Percentiles rank a stretch among this genome's conserved stretches.
Evolutionary conservation across 2,888 invertebrate genomes (phyloP).

Genomic region (Macropis europaea): DNA sequence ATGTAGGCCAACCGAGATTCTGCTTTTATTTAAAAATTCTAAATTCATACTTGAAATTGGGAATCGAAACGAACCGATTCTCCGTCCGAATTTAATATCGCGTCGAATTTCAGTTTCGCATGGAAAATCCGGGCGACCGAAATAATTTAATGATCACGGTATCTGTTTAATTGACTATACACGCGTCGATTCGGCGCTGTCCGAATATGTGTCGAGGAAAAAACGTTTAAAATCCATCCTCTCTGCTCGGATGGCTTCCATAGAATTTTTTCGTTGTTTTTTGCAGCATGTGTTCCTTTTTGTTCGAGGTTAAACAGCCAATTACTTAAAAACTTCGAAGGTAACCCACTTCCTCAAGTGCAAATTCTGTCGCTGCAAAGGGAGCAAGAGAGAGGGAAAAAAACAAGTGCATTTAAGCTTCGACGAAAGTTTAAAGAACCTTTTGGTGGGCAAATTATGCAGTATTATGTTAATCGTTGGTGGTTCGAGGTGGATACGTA

Average conservation of each 20-base stretch:
- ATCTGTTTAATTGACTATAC: not conserved
- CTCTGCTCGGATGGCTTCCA: not conserved
- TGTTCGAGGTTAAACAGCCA: constrained; percentile 5
- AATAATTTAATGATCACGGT: not conserved
- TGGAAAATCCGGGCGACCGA: no score
- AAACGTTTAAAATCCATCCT: not conserved
- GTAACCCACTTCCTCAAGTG: constrained; percentile 20
- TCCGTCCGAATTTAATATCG: no score
- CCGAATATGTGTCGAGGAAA: not conserved
- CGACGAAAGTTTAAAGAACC: constrained; percentile 14
- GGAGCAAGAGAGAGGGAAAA: not conserved
- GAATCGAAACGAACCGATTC: no score
- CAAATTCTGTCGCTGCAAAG: constrained; percentile 14
- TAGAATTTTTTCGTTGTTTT: not conserved
- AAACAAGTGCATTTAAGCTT: constrained; percentile 17
- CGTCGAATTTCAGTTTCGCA: no score
- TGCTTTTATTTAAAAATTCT: no score
- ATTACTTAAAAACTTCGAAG: constrained; percentile 1
- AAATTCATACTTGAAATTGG: no score
- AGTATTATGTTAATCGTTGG: constrained; percentile 33
- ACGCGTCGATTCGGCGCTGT: no score
- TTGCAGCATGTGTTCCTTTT: not conserved
- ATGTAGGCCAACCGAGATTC: no score
- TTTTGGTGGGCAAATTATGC: constrained; percentile 30
- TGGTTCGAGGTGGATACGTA: not conserved